A percentile compares a stretch with the other conserved stretches of the same genome.
phyloP scores from a whole-genome alignment of 2,888 invertebrate genomes.

The Cremastobaeus sp. region DNA sequence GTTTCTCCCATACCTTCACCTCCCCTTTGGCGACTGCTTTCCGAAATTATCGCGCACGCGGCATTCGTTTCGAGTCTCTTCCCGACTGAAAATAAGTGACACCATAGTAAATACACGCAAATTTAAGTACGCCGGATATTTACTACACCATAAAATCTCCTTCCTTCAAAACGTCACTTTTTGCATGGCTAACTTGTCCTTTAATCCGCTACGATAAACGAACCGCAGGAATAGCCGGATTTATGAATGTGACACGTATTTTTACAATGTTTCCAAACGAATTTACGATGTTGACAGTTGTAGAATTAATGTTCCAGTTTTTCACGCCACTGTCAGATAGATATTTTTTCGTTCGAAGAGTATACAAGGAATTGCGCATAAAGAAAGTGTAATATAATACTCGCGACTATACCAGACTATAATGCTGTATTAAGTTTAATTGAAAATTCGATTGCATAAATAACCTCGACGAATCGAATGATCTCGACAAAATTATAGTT shows the following conservation, averaged over 20 bases:
- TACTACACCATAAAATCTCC: constrained; percentile 49
- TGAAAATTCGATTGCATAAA: neutral
- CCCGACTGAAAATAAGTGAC: constrained; percentile 50
- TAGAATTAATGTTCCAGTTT: constrained; percentile 41
- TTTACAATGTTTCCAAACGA: constrained; percentile 54
- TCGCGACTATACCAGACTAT: no score
- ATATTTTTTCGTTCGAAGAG: neutral
- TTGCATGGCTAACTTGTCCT: constrained; percentile 54
- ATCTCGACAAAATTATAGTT: no score
- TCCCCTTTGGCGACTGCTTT: constrained; percentile 42
- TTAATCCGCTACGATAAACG: constrained; percentile 56
- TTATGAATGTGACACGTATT: constrained; percentile 49
- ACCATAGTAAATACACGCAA: constrained; percentile 58
- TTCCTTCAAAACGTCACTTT: constrained; percentile 58
- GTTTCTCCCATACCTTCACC: constrained; percentile 41
- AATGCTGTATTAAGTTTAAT: neutral
- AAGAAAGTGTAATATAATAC: neutral
- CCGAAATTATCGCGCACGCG: constrained; percentile 56
- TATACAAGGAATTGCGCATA: neutral
- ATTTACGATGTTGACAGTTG: constrained; percentile 54
- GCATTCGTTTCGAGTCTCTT: constrained; percentile 42
- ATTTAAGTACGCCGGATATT: constrained; percentile 55
- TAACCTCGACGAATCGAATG: no score
- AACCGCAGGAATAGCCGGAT: constrained; percentile 48
- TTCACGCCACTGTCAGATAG: constrained; percentile 30